A percentile compares a stretch with the other conserved stretches of the same genome.
phyloP scores from a whole-genome alignment of 2,888 invertebrate genomes.

The Liopterus haemorrhoidalis region DNA sequence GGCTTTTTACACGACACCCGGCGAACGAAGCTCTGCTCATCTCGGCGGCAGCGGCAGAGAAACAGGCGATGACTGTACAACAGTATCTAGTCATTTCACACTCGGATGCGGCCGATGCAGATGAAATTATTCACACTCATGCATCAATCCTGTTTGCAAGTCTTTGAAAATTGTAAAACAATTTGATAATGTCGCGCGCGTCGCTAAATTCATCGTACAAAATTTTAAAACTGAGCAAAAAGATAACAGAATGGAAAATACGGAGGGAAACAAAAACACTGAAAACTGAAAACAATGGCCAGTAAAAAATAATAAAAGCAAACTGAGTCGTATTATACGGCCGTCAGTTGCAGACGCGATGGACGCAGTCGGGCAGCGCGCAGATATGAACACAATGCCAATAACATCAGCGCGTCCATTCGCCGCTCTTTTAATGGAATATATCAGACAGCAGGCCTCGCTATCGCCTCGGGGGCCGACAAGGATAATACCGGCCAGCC shows the following conservation, averaged over 20 bases:
- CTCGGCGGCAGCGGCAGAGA: neutral
- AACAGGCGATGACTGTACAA: neutral
- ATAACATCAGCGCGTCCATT: conserved; percentile 37
- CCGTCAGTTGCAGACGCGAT: conserved; percentile 42
- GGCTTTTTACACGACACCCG: neutral
- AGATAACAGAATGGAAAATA: conserved; percentile 18
- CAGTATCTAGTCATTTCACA: conserved; percentile 16
- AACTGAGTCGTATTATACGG: conserved; percentile 40
- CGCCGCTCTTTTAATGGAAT: conserved; percentile 39
- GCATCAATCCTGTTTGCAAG: conserved; percentile 8
- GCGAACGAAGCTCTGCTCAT: conserved; percentile 3
- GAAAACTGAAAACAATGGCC: conserved; percentile 41
- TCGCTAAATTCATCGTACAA: conserved; percentile 14
- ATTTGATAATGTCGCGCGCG: conserved; percentile 16
- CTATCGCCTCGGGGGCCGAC: conserved; percentile 12
- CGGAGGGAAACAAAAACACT: conserved; percentile 34
- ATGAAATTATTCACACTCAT: conserved; percentile 19
- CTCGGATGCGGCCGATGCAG: conserved; percentile 13
- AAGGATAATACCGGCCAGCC: too few relatives aligned
- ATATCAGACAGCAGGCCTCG: conserved; percentile 29
- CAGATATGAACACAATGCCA: conserved; percentile 43
- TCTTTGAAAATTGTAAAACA: conserved; percentile 23
- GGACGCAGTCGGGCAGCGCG: conserved; percentile 25
- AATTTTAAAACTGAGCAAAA: conserved; percentile 15
- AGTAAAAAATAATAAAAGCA: conserved; percentile 41